Base-by-base conservation (phyloP, 2,113 vertebrate genomes). In the Notothenia rossii region DNA sequence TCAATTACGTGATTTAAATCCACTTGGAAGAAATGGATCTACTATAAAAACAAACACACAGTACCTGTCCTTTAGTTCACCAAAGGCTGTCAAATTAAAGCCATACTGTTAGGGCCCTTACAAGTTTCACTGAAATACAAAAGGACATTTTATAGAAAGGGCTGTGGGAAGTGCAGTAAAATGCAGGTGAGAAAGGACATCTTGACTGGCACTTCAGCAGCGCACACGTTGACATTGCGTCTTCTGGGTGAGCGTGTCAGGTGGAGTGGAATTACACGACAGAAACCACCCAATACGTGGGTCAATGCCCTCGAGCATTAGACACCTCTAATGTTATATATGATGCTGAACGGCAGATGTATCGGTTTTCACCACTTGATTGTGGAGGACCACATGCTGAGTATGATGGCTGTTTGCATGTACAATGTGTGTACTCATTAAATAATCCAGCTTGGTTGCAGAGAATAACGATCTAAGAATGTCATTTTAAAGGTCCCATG, bases 141-240 rank as follows among this genome's bases (percentile, higher is more conserved):
- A 40, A 5, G 12, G 1, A 67, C 2, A 17, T 53, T 14, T 33
- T 12, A n/a, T 33, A 8, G 10, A 13, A 58, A 25, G 46, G 10
- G 53, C 17, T 18, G 36, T 3, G 20, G 43, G 45, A 56, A 68
- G 65, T 3, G 20, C 29, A 40, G 62, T 29, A n/a, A 33, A 20
- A 18, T 3, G 40, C 49, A 49, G 2, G 9, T 13, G 62, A 45
- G 9, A 43, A 48, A 14, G 51, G 7, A 40, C 56, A 45, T 62
- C 55, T 59, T 69, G 70, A 77, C 56, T 59, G 50, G 61, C 54
- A 33, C 53, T 60, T 79, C 13, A 59, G 71, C 10, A 4, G 45
- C 20, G 15, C 45, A 75, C 60, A 70, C 75, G 54, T 58, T 85
- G 82, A 76, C 67, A 76, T 36, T 4, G 36, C 62, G 40, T 80